Conservation (phyloP, 2,888 invertebrate species). For the Ormyrus nitidulus region DNA sequence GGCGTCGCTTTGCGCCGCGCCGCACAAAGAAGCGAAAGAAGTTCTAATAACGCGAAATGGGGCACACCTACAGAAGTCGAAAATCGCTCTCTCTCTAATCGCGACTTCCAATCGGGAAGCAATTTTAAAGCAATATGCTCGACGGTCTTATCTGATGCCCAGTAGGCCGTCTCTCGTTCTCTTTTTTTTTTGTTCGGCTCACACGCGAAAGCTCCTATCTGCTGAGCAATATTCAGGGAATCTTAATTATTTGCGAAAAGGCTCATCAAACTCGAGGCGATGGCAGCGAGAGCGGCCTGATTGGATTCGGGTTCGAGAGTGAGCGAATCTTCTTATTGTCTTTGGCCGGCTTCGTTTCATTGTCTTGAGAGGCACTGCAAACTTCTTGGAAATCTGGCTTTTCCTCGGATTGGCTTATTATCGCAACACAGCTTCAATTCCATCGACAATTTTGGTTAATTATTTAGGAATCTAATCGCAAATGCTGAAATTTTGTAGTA, state of each 20-base stretch:
- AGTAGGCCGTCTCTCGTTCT: constrained; percentile 58
- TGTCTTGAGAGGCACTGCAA: constrained; percentile 1
- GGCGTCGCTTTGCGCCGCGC: no score
- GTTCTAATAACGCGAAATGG: constrained; percentile 57
- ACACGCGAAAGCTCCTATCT: constrained; percentile 21
- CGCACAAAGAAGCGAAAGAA: constrained; percentile 22
- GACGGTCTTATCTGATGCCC: constrained; percentile 69
- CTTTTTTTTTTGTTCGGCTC: background rate
- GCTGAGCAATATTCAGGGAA: constrained; percentile 4
- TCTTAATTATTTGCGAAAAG: constrained; percentile 41
- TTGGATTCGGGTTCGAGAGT: background rate
- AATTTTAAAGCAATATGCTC: constrained; percentile 74
- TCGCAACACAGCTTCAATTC: background rate
- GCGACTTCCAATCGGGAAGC: constrained; percentile 72
- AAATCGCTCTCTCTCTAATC: constrained; percentile 61
- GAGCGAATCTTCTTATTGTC: constrained; percentile 25
- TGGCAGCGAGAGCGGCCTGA: background rate
- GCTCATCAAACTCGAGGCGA: background rate
- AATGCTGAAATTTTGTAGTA: no score
- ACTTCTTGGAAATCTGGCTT: background rate
- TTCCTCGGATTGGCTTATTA: background rate
- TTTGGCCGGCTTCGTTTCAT: constrained; percentile 29
- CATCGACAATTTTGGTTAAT: no score
- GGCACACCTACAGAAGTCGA: constrained; percentile 9
- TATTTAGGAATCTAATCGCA: no score